Conservation (phyloP, 2,797 vertebrate genomes). For the Girardinus metallicus region DNA sequence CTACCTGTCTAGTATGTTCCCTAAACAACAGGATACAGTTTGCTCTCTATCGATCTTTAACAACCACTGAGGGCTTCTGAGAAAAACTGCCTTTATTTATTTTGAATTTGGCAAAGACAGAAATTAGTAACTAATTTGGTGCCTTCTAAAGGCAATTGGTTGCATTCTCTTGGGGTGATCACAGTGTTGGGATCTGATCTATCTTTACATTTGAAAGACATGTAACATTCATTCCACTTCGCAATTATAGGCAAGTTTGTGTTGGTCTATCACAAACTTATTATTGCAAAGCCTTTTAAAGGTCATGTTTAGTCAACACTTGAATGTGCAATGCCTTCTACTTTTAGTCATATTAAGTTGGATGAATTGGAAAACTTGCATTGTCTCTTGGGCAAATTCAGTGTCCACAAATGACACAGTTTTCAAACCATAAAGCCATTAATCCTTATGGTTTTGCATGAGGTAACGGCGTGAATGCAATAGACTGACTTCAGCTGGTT, state of each 20-base stretch:
- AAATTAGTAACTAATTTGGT: not conserved
- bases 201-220: not conserved
- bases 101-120: not conserved
- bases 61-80: not conserved
- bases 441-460: not conserved
- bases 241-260: not conserved
- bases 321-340: not conserved
- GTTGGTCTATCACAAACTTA: not conserved
- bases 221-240: not conserved
- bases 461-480: not conserved
- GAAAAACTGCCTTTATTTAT: not conserved
- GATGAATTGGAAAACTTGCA: not conserved
- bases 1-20: not conserved
- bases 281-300: not conserved
- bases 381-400: not conserved
- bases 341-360: not conserved
- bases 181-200: not conserved
- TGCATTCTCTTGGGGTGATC: not conserved
- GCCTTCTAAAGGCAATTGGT: not conserved
- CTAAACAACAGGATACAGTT: not conserved
- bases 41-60: not conserved
- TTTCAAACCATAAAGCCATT: no score
- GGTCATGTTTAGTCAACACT: not conserved
- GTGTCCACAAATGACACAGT: not conserved
- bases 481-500: not conserved